phyloP scores from a whole-genome alignment of 1,140 invertebrate genomes.

The Zaprionus vittiger region DNA sequence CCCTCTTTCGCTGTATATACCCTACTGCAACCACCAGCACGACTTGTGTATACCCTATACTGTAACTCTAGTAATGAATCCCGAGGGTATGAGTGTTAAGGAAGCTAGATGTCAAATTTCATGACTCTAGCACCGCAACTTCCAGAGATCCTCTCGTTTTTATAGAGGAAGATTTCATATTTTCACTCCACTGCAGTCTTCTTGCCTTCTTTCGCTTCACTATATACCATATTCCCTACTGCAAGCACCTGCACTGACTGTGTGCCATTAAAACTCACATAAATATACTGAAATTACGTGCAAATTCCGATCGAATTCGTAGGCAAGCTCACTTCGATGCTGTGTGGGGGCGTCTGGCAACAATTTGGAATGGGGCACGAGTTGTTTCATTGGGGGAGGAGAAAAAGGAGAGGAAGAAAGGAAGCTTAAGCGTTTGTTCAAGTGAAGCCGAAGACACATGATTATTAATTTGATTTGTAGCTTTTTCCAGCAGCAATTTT shows the following conservation, averaged over 20 bases:
- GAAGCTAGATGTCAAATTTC: background rate
- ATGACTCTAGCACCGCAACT: background rate
- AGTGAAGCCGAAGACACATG: slow-evolving; percentile 40
- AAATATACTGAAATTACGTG: slow-evolving; percentile 33
- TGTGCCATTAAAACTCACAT: slow-evolving; percentile 2
- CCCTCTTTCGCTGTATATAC: background rate
- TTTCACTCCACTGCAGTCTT: background rate
- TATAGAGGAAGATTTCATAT: background rate
- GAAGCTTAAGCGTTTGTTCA: background rate
- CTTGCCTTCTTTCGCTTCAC: background rate
- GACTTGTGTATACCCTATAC: background rate
- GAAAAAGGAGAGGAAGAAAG: background rate
- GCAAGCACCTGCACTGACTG: background rate
- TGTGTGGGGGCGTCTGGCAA: slow-evolving; percentile 31
- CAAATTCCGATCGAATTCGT: slow-evolving; percentile 33
- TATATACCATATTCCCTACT: background rate
- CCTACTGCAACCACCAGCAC: background rate
- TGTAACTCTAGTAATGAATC: background rate
- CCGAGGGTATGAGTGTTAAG: no score
- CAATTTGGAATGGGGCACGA: slow-evolving; percentile 38
- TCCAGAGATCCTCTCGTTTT: background rate
- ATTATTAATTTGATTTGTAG: slow-evolving; percentile 80
- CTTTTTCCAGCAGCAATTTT: slow-evolving; percentile 56
- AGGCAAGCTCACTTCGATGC: background rate
- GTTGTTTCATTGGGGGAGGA: background rate